These are phyloP conservation scores for Leptothorax acervorum DNA, from an alignment of 2,888 invertebrate genomes.

Conservation along the genomic window DNA sequence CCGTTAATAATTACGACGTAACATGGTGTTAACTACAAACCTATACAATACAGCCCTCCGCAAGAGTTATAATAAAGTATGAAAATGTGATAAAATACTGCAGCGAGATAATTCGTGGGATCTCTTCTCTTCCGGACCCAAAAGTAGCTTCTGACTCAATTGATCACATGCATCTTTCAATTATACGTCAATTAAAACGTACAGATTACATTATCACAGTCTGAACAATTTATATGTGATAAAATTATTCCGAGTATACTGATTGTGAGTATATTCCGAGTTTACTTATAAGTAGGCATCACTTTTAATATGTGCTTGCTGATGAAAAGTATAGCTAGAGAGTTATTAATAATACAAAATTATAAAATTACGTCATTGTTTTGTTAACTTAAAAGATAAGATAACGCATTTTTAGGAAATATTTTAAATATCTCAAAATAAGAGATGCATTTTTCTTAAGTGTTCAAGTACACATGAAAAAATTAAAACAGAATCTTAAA, in stretches of 20 bases:
- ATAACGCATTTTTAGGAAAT: not conserved
- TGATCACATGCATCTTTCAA: constrained; percentile 66
- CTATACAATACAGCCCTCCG: not conserved
- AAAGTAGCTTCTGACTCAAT: constrained; percentile 20
- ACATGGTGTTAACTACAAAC: not conserved
- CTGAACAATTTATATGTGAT: constrained; percentile 61
- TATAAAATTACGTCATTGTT: not conserved
- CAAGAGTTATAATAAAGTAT: constrained; percentile 49
- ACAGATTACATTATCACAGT: constrained; percentile 55
- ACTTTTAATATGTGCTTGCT: constrained; percentile 18
- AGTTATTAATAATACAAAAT: constrained; percentile 5
- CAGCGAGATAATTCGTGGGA: constrained; percentile 46
- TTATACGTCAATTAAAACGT: constrained; percentile 69
- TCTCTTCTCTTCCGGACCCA: constrained; percentile 11
- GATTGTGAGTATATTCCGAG: no score
- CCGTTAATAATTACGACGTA: constrained; percentile 49
- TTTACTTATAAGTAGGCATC: not conserved
- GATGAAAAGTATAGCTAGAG: not conserved
- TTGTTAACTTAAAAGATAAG: no score
- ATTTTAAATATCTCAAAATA: not conserved
- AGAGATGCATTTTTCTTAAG: not conserved
- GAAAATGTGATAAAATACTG: constrained; percentile 30
- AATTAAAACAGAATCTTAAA: not conserved
- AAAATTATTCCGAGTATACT: not conserved
- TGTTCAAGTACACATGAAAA: not conserved